A percentile compares a stretch with the other conserved stretches of the same genome.
These are phyloP conservation scores for Siniperca chuatsi DNA, from an alignment of 2,113 vertebrate genomes.

Conservation along the genomic window DNA sequence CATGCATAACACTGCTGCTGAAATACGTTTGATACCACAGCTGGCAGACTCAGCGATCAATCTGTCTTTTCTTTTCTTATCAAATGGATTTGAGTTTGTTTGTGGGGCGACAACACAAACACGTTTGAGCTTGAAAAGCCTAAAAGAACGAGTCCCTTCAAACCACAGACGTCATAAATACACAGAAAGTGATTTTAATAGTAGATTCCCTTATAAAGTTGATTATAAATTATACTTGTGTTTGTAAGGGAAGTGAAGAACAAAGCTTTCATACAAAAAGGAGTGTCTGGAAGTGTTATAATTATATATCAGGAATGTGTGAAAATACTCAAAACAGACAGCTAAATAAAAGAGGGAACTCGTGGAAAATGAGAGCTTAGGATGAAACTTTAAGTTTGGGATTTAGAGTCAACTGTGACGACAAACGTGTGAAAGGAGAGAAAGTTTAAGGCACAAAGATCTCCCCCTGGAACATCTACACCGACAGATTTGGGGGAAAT, in stretches of 20 bases:
- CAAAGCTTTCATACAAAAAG: constrained; percentile 1
- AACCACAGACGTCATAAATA: constrained; percentile 15
- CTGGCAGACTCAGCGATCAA: not conserved
- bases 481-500: too few relatives aligned
- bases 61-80: constrained; percentile 3
- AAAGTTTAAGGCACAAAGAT: constrained; percentile 6
- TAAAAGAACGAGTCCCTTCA: not conserved
- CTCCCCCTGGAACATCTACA: not conserved
- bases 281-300: not conserved
- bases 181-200: not conserved
- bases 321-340: not conserved
- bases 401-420: too few relatives aligned
- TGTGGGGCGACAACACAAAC: too few relatives aligned
- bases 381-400: too few relatives aligned
- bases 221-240: not conserved
- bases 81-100: not conserved
- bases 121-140: too few relatives aligned
- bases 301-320: constrained; percentile 19
- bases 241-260: not conserved
- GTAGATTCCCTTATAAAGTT: not conserved
- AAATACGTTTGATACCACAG: not conserved
- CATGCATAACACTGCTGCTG: not conserved
- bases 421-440: too few relatives aligned
- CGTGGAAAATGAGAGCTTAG: too few relatives aligned
- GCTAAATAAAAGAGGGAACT: not conserved